Conservation (phyloP, 2,797 vertebrate species). For the Heteromormyrus szaboi region DNA sequence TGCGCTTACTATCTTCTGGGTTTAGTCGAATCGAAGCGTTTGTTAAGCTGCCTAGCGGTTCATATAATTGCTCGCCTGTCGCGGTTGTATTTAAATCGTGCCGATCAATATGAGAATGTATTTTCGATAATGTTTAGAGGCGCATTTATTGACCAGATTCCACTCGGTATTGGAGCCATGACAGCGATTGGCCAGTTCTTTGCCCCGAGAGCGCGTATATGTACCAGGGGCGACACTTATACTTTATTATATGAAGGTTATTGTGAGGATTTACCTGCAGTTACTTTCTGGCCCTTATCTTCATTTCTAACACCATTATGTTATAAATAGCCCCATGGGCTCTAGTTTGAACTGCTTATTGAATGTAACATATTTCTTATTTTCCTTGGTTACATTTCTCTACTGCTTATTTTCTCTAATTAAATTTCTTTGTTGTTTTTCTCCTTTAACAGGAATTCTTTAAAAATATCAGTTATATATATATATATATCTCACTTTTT, state of each 20-base stretch:
- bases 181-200: not conserved
- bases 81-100: not conserved
- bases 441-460: not conserved
- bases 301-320: not conserved
- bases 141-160: not conserved
- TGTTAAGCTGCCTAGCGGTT: not conserved
- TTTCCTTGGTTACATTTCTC: not conserved
- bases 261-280: not conserved
- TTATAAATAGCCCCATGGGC: not conserved
- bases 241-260: not conserved
- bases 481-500: not conserved
- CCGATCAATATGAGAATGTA: not conserved
- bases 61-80: not conserved
- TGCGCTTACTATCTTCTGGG: not conserved
- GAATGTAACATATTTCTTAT: not conserved
- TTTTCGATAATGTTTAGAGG: conserved; percentile 1
- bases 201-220: not conserved
- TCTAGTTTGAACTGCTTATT: not conserved
- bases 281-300: not conserved
- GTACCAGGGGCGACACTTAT: not conserved
- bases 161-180: not conserved
- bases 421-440: not conserved
- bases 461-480: not conserved
- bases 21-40: not conserved
- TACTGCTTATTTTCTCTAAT: not conserved